A percentile compares a stretch with the other conserved stretches of the same genome.
These are phyloP conservation scores for Drosophila tristis DNA, from an alignment of 1,140 invertebrate species.

Conservation along the genomic window DNA sequence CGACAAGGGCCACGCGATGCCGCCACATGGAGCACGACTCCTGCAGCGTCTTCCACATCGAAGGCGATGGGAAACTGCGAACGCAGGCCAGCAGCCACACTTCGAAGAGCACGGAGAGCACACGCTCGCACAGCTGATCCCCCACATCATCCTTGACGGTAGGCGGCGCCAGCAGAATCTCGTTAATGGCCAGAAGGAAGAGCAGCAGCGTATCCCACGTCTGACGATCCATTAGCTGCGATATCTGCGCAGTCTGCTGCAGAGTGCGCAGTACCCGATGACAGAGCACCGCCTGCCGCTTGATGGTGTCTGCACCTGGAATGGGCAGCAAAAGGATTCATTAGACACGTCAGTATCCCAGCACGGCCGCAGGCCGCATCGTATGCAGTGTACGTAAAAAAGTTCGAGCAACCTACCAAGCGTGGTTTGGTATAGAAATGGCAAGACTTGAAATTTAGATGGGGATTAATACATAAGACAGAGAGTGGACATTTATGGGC, in stretches of 20 bases:
- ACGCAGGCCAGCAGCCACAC: conserved; percentile 97
- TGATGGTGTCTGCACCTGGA: conserved; percentile 93
- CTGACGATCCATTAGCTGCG: conserved; percentile 90
- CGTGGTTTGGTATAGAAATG: conserved; percentile 94
- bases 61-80: conserved; percentile 94
- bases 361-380: not conserved
- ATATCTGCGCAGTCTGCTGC: conserved; percentile 93
- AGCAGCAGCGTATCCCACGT: conserved; percentile 96
- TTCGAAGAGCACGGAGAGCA: conserved; percentile 96
- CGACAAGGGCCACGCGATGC: conserved; percentile 95
- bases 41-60: conserved; percentile 97
- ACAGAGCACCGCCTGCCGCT: conserved; percentile 97
- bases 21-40: conserved; percentile 97
- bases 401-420: conserved; percentile 87
- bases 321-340: conserved; percentile 38
- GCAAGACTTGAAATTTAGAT: conserved; percentile 89
- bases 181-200: conserved; percentile 96
- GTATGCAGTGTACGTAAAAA: conserved; percentile 1
- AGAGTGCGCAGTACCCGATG: conserved; percentile 96
- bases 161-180: conserved; percentile 95
- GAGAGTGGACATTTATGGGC: not conserved
- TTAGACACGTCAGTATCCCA: not conserved
- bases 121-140: conserved; percentile 96
- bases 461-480: conserved; percentile 14
- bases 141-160: conserved; percentile 97